Evolutionary conservation across 2,888 invertebrate genomes (phyloP).

Genomic region (Drosophila meridionalis): DNA sequence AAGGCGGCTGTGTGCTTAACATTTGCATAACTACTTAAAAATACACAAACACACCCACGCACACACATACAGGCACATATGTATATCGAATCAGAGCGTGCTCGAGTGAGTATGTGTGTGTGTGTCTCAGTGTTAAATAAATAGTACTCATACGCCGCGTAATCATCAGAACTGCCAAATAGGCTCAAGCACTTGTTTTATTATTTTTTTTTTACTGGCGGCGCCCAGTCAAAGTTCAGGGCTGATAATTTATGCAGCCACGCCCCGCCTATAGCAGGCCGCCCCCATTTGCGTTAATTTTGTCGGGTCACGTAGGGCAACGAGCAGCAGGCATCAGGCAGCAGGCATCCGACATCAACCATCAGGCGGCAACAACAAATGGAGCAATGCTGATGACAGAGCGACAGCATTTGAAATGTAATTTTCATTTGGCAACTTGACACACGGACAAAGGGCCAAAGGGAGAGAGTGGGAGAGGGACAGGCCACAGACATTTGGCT

Average conservation of each 20-base stretch:
- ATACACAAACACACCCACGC: constrained; percentile 24
- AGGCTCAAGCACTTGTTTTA: constrained; percentile 27
- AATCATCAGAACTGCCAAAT: constrained; percentile 48
- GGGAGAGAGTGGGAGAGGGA: constrained; percentile 8
- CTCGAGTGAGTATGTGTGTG: constrained; percentile 10
- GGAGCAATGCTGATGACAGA: constrained; percentile 51
- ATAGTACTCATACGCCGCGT: constrained; percentile 71
- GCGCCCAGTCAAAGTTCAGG: constrained; percentile 61
- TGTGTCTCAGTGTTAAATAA: constrained; percentile 54
- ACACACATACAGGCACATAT: neutral
- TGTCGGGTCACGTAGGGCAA: constrained; percentile 70
- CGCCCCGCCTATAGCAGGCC: constrained; percentile 13
- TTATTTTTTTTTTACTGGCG: neutral
- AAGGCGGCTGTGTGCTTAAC: constrained; percentile 66
- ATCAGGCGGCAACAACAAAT: constrained; percentile 15
- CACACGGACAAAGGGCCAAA: constrained; percentile 20
- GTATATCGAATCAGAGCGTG: neutral
- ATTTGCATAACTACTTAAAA: constrained; percentile 74
- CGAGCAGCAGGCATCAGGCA: constrained; percentile 9
- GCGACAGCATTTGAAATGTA: constrained; percentile 64
- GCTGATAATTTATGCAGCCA: constrained; percentile 48
- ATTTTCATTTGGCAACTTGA: constrained; percentile 60
- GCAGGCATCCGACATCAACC: neutral
- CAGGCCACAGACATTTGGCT: constrained; percentile 45
- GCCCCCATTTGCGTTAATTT: constrained; percentile 47